Evolutionary conservation across 2,113 vertebrate genomes (phyloP), one percentile per base, ranked within the genome.

Genomic region (Galemys pyrenaicus): DNA sequence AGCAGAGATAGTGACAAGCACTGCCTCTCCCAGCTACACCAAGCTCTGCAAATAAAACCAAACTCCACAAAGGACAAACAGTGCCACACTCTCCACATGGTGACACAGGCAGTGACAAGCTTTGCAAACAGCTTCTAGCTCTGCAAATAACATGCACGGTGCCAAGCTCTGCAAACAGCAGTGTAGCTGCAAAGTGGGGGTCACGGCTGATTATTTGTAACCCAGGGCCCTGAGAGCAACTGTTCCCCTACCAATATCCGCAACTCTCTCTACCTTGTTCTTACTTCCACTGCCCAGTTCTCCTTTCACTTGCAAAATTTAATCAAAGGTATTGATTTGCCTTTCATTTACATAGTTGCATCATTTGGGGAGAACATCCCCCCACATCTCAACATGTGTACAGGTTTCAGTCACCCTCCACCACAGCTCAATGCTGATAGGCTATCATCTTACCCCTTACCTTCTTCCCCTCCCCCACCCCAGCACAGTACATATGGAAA

Each of bases 111-210:
- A 28, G 26, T 11, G 78, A 87, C 62, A 81, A 71, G 87, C 92
- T 94, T 68, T 77, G 79, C 68, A 82, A 89, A 89, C 10, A 87
- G 74, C 60, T 91, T 32, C 20, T 1, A 22, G 37, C 85, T 87
- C 84, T 83, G 65, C 85, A 74, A 82, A 92, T 81, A 89, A 73
- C 80, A 60, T 39, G 28, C 54, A 7, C 2, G 6, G 82, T 62
- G 30, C 56, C 39, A 12, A 46, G 6, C 64, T 56, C 68, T 62
- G 51, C 60, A 41, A 44, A 89, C 58, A 87, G 1, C 7, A 41
- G 62, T 0, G 4, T 9, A 20, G 32, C 56, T 20, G 20, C 0
- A 3, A 6, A 19, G 13, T 11, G 6, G 32, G 49, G 79, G 28
- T 11, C 82, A 22, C 9, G 0, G 16, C 32, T 12, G 15, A 51